Percentiles rank a stretch among this genome's conserved stretches.
phyloP scores from a whole-genome alignment of 2,888 invertebrate species.

The Pyrgus malvae region DNA sequence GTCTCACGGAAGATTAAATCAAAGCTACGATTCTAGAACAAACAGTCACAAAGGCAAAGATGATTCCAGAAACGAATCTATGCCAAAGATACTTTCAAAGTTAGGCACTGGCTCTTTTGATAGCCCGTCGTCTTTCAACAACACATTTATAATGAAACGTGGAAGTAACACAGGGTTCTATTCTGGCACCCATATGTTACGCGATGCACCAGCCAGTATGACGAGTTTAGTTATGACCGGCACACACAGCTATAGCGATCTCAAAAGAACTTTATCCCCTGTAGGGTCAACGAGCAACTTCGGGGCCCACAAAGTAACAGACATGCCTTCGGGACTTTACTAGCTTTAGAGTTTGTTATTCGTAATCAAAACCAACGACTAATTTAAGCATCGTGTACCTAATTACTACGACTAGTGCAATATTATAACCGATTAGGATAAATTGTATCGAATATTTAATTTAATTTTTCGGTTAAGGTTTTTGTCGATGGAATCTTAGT shows the following conservation, averaged over 20 bases:
- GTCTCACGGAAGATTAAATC: constrained; percentile 51
- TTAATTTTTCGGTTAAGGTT: constrained; percentile 28
- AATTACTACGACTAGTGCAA: constrained; percentile 73
- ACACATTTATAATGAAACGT: constrained; percentile 82
- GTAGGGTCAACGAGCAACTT: constrained; percentile 61
- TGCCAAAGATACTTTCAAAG: constrained; percentile 32
- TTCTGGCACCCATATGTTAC: constrained; percentile 78
- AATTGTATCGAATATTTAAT: constrained; percentile 22
- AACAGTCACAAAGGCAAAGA: constrained; percentile 54
- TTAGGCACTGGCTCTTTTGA: constrained; percentile 61
- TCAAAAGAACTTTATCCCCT: constrained; percentile 68
- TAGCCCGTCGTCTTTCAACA: constrained; percentile 60
- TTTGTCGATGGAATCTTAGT: constrained; percentile 60
- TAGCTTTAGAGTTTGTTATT: constrained; percentile 51
- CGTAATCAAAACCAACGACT: constrained; percentile 74
- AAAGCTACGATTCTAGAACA: constrained; percentile 56
- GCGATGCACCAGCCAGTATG: constrained; percentile 75
- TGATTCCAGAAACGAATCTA: constrained; percentile 44
- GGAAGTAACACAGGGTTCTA: constrained; percentile 85
- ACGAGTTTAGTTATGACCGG: constrained; percentile 71
- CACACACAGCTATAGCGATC: constrained; percentile 69
- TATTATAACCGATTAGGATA: constrained; percentile 56
- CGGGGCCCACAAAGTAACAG: constrained; percentile 85
- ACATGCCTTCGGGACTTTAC: constrained; percentile 88
- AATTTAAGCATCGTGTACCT: constrained; percentile 71